Base-by-base conservation (phyloP, 2,888 invertebrate species). In the Ypsolopha scabrella region DNA sequence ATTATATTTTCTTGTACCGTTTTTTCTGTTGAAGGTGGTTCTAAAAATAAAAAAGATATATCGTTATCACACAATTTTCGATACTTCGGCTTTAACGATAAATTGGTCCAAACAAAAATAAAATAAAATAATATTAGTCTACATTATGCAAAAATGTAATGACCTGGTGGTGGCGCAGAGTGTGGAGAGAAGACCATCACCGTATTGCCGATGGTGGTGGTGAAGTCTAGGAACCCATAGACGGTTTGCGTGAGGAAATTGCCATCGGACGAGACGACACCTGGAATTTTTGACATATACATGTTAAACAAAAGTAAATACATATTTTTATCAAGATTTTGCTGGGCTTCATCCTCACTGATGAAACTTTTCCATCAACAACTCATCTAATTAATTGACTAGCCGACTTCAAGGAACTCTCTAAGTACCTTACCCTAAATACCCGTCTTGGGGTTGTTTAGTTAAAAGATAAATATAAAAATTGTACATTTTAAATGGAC, bases 101-200 rank as follows among this genome's bases (percentile, higher is more conserved):
- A n/a, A n/a, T n/a, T n/a, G n/a, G n/a, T n/a, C n/a, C n/a, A n/a
- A n/a, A n/a, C n/a, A n/a, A n/a, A n/a, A n/a, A n/a, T n/a, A n/a
- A n/a, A n/a, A n/a, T n/a, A n/a, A n/a, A n/a, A n/a, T 39, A 39
- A 39, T 3, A 3, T 39, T n/a, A 39, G 3, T 39, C 11, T 24
- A 24, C 24, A 24, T 24, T n/a, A 24, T 3, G 24, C 24, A 24
- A 24, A 24, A 39, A n/a, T 39, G 3, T 39, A n/a, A 39, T 10
- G 50, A 54, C 93, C 92, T 85, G 91, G 87, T 70, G 90, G 79
- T 24, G 93, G 91, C 33, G 91, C 91, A 63, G 94, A 95, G 63
- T 95, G 93, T 0, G 97, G 97, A 0, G 96, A 96, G 77, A 97
- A 97, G 38, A 97, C 93, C 95, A 97, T 97, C 51, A 97, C 93